Base-by-base conservation (phyloP, 2,888 invertebrate species). In the Apodemia zela region DNA sequence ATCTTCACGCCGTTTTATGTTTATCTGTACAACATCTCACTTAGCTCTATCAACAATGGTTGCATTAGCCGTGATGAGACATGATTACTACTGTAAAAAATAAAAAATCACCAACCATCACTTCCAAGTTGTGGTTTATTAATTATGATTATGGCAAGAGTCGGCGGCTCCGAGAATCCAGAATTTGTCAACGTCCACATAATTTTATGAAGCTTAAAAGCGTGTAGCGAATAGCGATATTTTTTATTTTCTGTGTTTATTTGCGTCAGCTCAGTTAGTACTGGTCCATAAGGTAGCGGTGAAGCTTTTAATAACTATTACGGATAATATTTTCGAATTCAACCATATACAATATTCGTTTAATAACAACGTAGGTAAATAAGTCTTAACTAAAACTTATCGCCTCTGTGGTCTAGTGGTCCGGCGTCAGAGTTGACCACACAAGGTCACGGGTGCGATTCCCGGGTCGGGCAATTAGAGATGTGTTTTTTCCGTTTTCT, bases 31-130 rank as follows among this genome's bases (percentile, higher is more conserved):
- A 54, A 54, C 21, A 54, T 54, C 54, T 25, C 54, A 54, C 13
- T 54, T 54, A 54, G 25, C 54, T 21, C 25, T 21, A 21, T 15
- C 54, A 54, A 54, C 54, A 54, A 54, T 54, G 21, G 25, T 13
- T 15, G 54, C 54, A 51, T 54, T 54, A 25, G 54, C 54, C 54
- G 21, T 25, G 25, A 54, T 25, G 54, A 54, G 54, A 54, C 54
- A 54, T 54, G 54, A 54, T 54, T 54, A 54, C 54, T 54, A 15
- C 54, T 54, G 54, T 54, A 21, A 54, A 54, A 54, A 54, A n/a
- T 25, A 54, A 54, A 54, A 25, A 54, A 54, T 54, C 13, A 25
- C 54, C 54, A 25, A 54, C 54, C 54, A 21, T 54, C 13, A 25
- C 54, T 54, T 29, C 25, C 54, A 54, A 54, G 15, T 54, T 54